Evolutionary conservation across 2,888 invertebrate genomes (phyloP), one percentile per base, ranked within the genome.

Genomic region (Tetrapedia diversipes): DNA sequence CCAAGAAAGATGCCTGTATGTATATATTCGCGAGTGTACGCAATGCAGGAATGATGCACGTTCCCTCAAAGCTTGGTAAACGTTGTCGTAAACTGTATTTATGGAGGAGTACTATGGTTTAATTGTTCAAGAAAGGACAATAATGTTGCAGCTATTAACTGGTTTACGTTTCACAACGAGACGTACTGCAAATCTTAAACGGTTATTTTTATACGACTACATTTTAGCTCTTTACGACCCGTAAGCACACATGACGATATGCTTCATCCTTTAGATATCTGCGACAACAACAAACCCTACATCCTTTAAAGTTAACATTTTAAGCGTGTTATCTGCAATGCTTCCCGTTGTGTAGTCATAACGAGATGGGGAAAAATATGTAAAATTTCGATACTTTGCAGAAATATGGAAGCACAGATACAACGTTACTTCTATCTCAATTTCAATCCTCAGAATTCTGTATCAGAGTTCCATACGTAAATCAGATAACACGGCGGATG

Each of bases 401-500:
- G 2, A 27, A 39, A 39, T 14, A 57, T 7, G 1, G n/a, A 4
- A 39, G n/a, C n/a, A 27, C 6, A 6, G 4, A 27, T 8, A 8
- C 24, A 41, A 2, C 2, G 63, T 10, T 8, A 3, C 16, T 32
- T 45, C 22, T 19, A 16, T 27, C 10, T 63, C 22, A 11, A 29
- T 16, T 43, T 37, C 29, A 16, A 45, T 54, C 7, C 19, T 32
- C 45, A 8, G 11, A 11, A 22, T 19, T 49, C 32, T 19, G 47
- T 39, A 29, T 27, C 22, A 37, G 34, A 32, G 27, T 24, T 27
- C 10, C 27, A 2, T 32, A 7, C 27, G n/a, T 43, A 45, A 68
- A 72, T 72, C n/a, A n/a, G n/a, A n/a, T 51, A 53, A 43, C 14
- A 53, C 41, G 56, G 19, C 11, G 56, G 47, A 16, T 14, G n/a